Evolutionary conservation across 1,140 invertebrate genomes (phyloP).

Genomic region (Achroia grisella): DNA sequence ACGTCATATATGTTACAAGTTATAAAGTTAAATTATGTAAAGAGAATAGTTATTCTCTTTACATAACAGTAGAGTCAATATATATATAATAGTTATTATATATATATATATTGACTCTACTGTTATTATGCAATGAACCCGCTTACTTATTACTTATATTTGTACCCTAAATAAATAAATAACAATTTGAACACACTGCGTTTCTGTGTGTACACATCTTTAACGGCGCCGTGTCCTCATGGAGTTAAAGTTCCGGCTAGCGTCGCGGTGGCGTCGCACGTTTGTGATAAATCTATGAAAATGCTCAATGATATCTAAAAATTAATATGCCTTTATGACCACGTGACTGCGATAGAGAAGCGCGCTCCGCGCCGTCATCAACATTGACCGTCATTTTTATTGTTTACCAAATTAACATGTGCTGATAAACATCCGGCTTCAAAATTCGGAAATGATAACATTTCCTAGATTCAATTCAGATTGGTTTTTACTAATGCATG

Average conservation of each 20-base stretch:
- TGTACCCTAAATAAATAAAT: too few relatives aligned
- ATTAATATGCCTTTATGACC: too few relatives aligned
- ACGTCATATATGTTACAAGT: too few relatives aligned
- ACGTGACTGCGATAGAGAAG: too few relatives aligned
- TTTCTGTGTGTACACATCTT: slow-evolving; percentile 10
- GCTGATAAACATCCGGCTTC: slow-evolving; percentile 11
- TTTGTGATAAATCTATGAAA: slow-evolving; percentile 18
- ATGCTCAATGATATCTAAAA: slow-evolving; percentile 5
- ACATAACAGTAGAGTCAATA: too few relatives aligned
- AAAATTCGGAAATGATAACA: slow-evolving; percentile 5
- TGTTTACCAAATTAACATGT: slow-evolving; percentile 6
- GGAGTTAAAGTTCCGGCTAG: slow-evolving; percentile 19
- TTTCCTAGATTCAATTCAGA: not conserved
- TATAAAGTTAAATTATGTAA: too few relatives aligned
- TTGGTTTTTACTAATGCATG: too few relatives aligned
- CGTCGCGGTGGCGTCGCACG: not conserved
- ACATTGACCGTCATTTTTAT: slow-evolving; percentile 3
- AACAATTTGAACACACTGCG: not conserved
- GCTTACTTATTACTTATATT: too few relatives aligned
- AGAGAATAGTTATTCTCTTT: too few relatives aligned
- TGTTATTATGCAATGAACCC: too few relatives aligned
- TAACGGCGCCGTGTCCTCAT: not conserved
- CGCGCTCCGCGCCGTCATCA: not conserved
- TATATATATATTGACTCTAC: too few relatives aligned
- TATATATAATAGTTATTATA: too few relatives aligned